Conservation (phyloP, 2,888 invertebrate genomes). For the Spisula subtruncata region DNA sequence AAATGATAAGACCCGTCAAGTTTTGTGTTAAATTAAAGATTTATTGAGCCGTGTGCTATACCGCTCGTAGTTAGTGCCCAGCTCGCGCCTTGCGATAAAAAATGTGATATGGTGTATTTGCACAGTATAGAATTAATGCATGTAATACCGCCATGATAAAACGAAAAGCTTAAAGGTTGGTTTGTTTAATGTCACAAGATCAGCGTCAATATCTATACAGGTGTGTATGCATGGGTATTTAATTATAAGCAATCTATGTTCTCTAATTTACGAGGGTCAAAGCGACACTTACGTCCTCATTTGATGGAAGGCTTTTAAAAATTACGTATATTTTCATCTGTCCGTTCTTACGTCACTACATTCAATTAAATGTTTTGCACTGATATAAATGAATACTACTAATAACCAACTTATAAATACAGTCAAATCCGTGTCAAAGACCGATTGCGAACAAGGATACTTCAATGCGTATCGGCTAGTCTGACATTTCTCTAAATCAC, state of each 20-base stretch:
- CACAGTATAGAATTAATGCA: slow-evolving; percentile 30
- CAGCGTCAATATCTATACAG: not conserved
- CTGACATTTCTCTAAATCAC: too few relatives aligned
- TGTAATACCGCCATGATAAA: slow-evolving; percentile 31
- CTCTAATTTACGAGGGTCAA: not conserved
- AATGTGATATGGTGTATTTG: slow-evolving; percentile 41
- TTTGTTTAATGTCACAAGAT: slow-evolving; percentile 35
- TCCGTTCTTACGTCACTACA: too few relatives aligned
- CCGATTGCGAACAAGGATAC: too few relatives aligned
- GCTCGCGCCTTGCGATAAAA: slow-evolving; percentile 27
- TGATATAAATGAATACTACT: too few relatives aligned
- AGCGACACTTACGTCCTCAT: not conserved
- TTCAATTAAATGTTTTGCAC: too few relatives aligned
- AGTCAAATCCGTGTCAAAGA: too few relatives aligned
- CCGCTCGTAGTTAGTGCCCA: not conserved
- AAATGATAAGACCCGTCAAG: slow-evolving; percentile 38
- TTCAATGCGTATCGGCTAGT: too few relatives aligned
- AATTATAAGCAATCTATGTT: not conserved
- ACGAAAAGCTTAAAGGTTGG: not conserved
- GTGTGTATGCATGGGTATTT: not conserved
- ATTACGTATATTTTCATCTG: not conserved
- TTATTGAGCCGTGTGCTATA: slow-evolving; percentile 25
- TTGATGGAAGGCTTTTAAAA: not conserved
- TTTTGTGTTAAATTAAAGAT: slow-evolving; percentile 45
- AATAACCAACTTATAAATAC: too few relatives aligned